Percentiles rank a stretch among this genome's conserved stretches.
Evolutionary conservation across 1,140 invertebrate species (phyloP).

Genomic region (Eumeta japonica): DNA sequence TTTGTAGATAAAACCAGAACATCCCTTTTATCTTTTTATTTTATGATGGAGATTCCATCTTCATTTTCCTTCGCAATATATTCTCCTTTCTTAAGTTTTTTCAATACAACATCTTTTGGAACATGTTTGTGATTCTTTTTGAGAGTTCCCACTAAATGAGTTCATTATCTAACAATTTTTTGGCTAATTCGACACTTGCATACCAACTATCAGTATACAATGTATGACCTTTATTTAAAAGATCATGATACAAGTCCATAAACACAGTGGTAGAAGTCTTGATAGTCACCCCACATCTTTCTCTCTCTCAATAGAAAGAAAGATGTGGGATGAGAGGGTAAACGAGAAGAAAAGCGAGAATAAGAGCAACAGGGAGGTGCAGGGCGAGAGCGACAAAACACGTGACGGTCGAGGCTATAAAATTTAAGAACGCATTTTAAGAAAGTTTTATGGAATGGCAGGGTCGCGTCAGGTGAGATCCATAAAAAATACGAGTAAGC

Average conservation of each 20-base stretch:
- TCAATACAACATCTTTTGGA: conserved; percentile 28
- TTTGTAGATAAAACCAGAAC: conserved; percentile 39
- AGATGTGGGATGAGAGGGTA: too few species aligned
- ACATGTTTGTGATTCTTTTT: conserved; percentile 30
- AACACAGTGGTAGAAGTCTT: conserved; percentile 23
- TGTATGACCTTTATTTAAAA: too few species aligned
- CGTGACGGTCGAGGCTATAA: too few species aligned
- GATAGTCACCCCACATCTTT: too few species aligned
- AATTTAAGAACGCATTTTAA: too few species aligned
- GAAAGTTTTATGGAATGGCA: too few species aligned
- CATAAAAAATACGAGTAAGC: too few species aligned
- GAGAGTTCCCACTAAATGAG: conserved; percentile 46
- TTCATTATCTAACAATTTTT: conserved; percentile 35
- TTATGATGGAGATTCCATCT: conserved; percentile 34
- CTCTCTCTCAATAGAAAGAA: too few species aligned
- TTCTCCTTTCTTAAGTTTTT: conserved; percentile 38
- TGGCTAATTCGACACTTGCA: conserved; percentile 30
- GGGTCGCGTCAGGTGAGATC: too few species aligned
- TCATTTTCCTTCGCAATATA: conserved; percentile 27
- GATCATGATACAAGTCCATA: conserved; percentile 16
- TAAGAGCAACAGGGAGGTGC: too few species aligned
- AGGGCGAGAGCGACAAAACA: too few species aligned
- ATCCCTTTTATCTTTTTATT: conserved; percentile 44
- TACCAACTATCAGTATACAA: conserved; percentile 47
- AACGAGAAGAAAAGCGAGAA: too few species aligned